These are phyloP conservation scores for Megaustenia siamemsis DNA, from an alignment of 2,888 invertebrate species.

Conservation along the genomic window DNA sequence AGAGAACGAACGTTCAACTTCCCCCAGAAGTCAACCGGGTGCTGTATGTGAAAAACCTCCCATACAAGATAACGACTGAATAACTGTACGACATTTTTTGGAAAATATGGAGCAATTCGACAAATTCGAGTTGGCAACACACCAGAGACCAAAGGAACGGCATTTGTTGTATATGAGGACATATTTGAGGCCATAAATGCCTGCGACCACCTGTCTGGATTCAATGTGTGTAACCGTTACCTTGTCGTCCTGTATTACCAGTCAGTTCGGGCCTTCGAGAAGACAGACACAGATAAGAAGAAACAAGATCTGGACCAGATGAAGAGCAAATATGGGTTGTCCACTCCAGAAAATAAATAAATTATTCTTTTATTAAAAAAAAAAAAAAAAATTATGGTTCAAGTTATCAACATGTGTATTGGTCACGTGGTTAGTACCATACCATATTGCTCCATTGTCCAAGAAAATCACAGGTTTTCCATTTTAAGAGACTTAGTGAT, in stretches of 20 bases:
- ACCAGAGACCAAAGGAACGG: constrained; percentile 97
- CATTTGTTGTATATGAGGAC: constrained; percentile 99
- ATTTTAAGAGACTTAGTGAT: too few species aligned
- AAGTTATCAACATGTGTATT: too few species aligned
- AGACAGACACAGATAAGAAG: constrained; percentile 90
- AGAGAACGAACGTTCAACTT: too few species aligned
- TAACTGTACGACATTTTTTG: constrained; percentile 99
- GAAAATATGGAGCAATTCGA: constrained; percentile 99
- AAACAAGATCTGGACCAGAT: constrained; percentile 90
- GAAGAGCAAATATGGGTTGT: constrained; percentile 95
- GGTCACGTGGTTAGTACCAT: too few species aligned
- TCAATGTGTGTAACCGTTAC: constrained; percentile 99
- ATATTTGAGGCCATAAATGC: constrained; percentile 99
- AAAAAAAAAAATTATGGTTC: too few species aligned
- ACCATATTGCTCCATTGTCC: too few species aligned
- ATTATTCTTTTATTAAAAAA: background rate
- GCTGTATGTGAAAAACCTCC: constrained; percentile 96
- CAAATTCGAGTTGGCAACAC: constrained; percentile 99
- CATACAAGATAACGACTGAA: constrained; percentile 99
- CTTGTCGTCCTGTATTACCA: constrained; percentile 87
- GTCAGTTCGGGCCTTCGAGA: constrained; percentile 88
- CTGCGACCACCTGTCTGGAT: constrained; percentile 98
- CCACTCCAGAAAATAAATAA: constrained; percentile 77
- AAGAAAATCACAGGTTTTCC: too few species aligned
- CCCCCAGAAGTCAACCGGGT: constrained; percentile 99